These are phyloP conservation scores for Lasioglossum albipes DNA, from an alignment of 1,140 invertebrate species.

Conservation along the genomic window DNA sequence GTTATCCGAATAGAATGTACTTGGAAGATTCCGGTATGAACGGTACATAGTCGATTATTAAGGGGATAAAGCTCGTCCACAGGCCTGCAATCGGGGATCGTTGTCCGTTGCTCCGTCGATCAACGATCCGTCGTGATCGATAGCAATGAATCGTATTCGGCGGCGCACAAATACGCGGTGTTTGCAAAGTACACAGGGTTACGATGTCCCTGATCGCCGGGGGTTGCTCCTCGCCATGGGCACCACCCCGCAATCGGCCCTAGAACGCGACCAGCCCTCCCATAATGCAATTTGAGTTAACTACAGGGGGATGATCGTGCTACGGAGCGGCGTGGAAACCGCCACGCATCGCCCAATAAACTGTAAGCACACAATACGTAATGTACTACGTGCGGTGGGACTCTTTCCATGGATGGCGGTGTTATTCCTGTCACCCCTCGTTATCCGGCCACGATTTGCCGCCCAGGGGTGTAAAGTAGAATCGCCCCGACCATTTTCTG, in stretches of 20 bases:
- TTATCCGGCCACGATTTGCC: not conserved
- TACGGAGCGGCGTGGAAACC: not conserved
- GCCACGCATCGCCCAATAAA: slow-evolving; percentile 65
- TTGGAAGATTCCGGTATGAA: not conserved
- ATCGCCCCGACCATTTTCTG: not conserved
- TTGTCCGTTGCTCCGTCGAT: not conserved
- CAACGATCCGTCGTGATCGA: slow-evolving; percentile 15
- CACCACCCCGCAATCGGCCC: slow-evolving; percentile 64
- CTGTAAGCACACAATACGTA: slow-evolving; percentile 71
- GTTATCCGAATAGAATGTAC: not conserved
- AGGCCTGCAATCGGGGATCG: not conserved
- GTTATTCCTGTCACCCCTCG: slow-evolving; percentile 63
- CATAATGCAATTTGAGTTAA: slow-evolving; percentile 76
- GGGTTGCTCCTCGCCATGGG: not conserved
- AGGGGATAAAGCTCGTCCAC: no score
- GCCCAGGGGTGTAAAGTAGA: slow-evolving; percentile 27
- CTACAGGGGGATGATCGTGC: slow-evolving; percentile 68
- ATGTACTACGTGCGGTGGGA: slow-evolving; percentile 59
- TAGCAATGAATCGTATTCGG: slow-evolving; percentile 4
- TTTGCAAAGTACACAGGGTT: slow-evolving; percentile 39
- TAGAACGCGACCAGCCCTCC: slow-evolving; percentile 62
- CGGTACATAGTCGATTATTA: no score
- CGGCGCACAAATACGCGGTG: slow-evolving; percentile 35
- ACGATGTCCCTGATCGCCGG: slow-evolving; percentile 7
- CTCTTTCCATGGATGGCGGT: slow-evolving; percentile 54